Percentiles rank a stretch among this genome's conserved stretches.
phyloP scores from a whole-genome alignment of 23 tunicate genomes.

The Corella eumyota region DNA sequence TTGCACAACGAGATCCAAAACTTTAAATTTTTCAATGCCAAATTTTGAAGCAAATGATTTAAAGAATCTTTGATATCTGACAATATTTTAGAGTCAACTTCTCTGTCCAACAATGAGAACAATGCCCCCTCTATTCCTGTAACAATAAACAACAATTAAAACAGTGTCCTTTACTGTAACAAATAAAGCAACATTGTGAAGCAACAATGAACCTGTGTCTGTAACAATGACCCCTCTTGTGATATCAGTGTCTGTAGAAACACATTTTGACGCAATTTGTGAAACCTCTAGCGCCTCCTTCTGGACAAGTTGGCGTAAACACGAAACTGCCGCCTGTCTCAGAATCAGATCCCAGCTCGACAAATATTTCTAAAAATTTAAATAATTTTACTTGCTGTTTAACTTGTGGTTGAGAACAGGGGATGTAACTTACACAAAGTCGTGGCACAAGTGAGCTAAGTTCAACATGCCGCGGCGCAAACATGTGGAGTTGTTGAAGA shows the following conservation, averaged over 20 bases:
- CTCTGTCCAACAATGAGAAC: constrained; percentile 75
- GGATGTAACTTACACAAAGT: constrained; percentile 65
- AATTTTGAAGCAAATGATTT: constrained; percentile 63
- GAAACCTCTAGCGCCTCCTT: constrained; percentile 83
- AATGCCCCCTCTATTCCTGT: constrained; percentile 90
- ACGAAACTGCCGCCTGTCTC: constrained; percentile 80
- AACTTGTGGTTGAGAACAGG: background rate
- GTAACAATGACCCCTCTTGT: constrained; percentile 56
- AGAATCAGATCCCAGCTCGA: constrained; percentile 87
- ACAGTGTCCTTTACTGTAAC: background rate
- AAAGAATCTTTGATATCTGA: constrained; percentile 66
- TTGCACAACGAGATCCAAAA: constrained; percentile 82
- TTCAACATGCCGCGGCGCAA: constrained; percentile 91
- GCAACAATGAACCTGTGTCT: constrained; percentile 41
- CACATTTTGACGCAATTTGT: constrained; percentile 37
- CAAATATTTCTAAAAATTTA: constrained; percentile 34
- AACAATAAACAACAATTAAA: no score
- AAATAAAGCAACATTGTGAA: background rate
- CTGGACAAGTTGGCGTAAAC: constrained; percentile 81
- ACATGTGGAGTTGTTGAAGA: constrained; percentile 86
- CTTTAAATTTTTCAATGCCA: constrained; percentile 46
- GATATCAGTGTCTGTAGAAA: background rate
- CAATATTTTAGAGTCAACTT: constrained; percentile 30
- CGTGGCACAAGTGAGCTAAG: constrained; percentile 71
- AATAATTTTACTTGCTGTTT: background rate